These are phyloP conservation scores for Henricia sp. DNA, from an alignment of 53 echinoderm and acorn worm genomes.

Conservation along the genomic window DNA sequence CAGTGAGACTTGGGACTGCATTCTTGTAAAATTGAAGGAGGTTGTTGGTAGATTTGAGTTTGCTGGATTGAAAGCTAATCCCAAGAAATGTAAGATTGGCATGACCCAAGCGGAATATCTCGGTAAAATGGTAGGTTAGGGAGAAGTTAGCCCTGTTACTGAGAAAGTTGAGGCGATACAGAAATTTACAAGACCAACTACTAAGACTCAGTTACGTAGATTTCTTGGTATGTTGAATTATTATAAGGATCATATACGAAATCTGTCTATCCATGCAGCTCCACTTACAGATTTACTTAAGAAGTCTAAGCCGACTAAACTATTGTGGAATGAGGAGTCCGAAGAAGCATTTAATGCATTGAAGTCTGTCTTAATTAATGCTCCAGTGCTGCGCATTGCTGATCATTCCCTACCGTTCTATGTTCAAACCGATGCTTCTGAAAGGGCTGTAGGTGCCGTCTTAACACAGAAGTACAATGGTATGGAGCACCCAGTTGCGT, in stretches of 20 bases:
- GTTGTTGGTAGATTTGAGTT: constrained; percentile 48
- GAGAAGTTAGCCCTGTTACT: background rate
- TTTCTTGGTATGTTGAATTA: no score
- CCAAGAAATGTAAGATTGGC: constrained; percentile 60
- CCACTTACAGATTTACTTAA: no score
- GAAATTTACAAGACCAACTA: background rate
- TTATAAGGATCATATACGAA: no score
- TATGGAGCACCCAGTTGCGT: constrained; percentile 25
- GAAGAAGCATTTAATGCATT: no score
- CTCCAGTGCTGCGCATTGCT: no score
- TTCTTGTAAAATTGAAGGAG: constrained; percentile 31
- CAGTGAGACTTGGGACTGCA: constrained; percentile 69
- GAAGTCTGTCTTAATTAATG: no score
- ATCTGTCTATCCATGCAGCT: no score
- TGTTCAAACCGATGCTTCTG: no score
- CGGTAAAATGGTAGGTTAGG: background rate
- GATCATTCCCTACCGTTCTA: no score
- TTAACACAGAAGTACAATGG: constrained; percentile 13
- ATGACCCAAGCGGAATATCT: background rate
- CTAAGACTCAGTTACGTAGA: background rate
- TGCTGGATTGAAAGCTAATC: constrained; percentile 58
- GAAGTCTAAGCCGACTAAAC: no score
- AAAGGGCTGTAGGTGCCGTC: constrained; percentile 27
- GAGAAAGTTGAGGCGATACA: background rate
- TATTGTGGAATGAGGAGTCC: no score